A percentile compares a stretch with the other conserved stretches of the same genome.
Conservation (phyloP, 2,113 vertebrate genomes). For the Colistium nudipinnis region DNA sequence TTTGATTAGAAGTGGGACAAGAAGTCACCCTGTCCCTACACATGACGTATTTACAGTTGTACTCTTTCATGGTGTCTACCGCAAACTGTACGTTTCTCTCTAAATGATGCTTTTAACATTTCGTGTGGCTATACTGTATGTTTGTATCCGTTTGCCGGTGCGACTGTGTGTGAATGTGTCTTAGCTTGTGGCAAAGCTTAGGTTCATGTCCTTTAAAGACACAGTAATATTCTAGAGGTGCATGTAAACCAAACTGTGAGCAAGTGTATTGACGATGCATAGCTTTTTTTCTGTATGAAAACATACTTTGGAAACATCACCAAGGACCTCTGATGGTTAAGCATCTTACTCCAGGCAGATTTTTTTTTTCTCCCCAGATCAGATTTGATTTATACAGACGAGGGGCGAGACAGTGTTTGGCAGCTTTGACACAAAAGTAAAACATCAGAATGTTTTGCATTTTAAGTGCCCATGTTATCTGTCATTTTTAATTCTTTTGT, state of each 20-base stretch:
- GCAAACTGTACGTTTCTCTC: conserved; percentile 57
- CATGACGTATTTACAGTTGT: conserved; percentile 47
- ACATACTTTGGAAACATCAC: conserved; percentile 52
- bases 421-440: conserved; percentile 48
- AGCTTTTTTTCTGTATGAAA: conserved; percentile 45
- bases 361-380: not conserved
- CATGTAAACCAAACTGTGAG: conserved; percentile 71
- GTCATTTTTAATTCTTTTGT: conserved; percentile 47
- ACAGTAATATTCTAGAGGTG: conserved; percentile 69
- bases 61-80: conserved; percentile 43
- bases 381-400: conserved; percentile 41
- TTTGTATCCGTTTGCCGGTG: conserved; percentile 18
- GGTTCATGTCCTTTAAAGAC: conserved; percentile 68
- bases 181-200: conserved; percentile 34
- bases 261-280: conserved; percentile 50
- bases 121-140: conserved; percentile 40
- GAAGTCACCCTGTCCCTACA: conserved; percentile 35
- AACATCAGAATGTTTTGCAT: conserved; percentile 59
- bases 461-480: conserved; percentile 65
- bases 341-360: conserved; percentile 51
- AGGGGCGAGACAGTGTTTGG: conserved; percentile 58
- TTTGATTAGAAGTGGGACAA: conserved; percentile 46
- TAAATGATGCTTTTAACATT: conserved; percentile 50
- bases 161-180: conserved; percentile 33
- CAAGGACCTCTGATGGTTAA: conserved; percentile 58